Conservation (phyloP, 2,113 vertebrate species). For the Muntiacus reevesi region DNA sequence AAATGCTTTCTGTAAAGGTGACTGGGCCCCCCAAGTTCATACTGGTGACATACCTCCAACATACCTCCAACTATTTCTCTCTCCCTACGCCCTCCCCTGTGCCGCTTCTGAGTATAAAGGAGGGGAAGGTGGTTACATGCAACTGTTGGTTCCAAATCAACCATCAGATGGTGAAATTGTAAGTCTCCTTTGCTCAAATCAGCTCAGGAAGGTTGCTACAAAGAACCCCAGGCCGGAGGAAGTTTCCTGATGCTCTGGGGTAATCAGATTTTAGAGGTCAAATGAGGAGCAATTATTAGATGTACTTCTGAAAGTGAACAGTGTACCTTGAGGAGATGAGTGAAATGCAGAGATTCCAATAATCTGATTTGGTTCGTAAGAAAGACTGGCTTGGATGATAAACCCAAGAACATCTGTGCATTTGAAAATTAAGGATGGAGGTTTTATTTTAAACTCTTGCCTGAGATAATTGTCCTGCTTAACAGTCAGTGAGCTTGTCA, state of each 20-base stretch:
- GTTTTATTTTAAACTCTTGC: slow-evolving; percentile 32
- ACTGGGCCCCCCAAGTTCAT: background rate
- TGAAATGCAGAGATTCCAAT: slow-evolving; percentile 39
- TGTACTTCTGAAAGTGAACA: slow-evolving; percentile 49
- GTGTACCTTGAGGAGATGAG: slow-evolving; percentile 48
- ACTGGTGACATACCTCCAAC: background rate
- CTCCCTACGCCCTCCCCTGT: background rate
- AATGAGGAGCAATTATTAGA: slow-evolving; percentile 58
- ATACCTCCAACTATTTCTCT: slow-evolving; percentile 37
- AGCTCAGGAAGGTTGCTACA: slow-evolving; percentile 71
- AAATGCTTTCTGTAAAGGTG: slow-evolving; percentile 41
- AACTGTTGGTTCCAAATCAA: slow-evolving; percentile 50
- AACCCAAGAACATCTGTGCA: slow-evolving; percentile 47
- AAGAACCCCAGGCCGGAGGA: slow-evolving; percentile 63
- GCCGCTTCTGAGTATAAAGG: slow-evolving; percentile 31
- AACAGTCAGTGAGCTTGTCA: background rate
- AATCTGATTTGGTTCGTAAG: slow-evolving; percentile 62
- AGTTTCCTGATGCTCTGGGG: slow-evolving; percentile 58
- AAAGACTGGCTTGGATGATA: slow-evolving; percentile 46
- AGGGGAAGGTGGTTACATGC: slow-evolving; percentile 29
- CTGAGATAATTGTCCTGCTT: slow-evolving; percentile 6
- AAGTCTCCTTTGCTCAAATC: slow-evolving; percentile 56
- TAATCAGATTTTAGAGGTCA: slow-evolving; percentile 71
- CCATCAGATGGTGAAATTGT: slow-evolving; percentile 74
- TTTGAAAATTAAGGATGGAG: slow-evolving; percentile 48